Percentiles rank a stretch among this genome's conserved stretches.
Evolutionary conservation across 2,113 vertebrate genomes (phyloP).

Genomic region (Campylorhamphus procurvoides): DNA sequence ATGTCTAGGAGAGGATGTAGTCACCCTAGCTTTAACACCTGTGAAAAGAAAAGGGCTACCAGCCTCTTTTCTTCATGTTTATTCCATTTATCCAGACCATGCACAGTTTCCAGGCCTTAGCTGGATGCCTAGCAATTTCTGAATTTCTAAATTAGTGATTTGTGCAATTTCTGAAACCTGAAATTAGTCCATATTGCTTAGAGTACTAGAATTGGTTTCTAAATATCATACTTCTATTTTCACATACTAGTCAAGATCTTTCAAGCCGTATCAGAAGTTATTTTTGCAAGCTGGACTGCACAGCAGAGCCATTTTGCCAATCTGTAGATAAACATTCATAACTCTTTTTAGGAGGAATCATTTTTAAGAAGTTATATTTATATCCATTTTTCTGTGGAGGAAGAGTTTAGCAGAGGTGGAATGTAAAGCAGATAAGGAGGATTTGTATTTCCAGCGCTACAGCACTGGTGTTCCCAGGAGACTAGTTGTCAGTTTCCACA

Average conservation of each 20-base stretch:
- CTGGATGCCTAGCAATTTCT: neutral
- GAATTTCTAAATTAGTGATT: neutral
- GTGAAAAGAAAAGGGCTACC: neutral
- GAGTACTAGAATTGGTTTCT: neutral
- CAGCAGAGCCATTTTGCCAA: neutral
- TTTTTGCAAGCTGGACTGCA: slow-evolving; percentile 31
- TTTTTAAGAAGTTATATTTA: slow-evolving; percentile 21
- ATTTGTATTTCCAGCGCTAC: neutral
- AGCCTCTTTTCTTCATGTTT: neutral
- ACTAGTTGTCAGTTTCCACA: neutral
- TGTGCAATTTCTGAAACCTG: neutral
- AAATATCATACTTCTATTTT: slow-evolving; percentile 13
- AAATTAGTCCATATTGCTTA: neutral
- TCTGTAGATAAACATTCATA: neutral
- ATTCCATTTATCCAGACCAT: neutral
- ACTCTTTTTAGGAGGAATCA: slow-evolving; percentile 25
- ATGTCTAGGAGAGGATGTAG: neutral
- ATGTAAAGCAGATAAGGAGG: neutral
- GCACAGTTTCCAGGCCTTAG: neutral
- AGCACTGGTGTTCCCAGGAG: neutral
- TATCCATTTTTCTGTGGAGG: slow-evolving; percentile 18
- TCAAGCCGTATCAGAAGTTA: neutral
- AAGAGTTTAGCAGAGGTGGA: slow-evolving; percentile 23
- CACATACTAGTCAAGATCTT: neutral
- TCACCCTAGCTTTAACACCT: neutral